Percentiles rank a stretch among this genome's conserved stretches.
Conservation (phyloP, 2,113 vertebrate species). For the Sinocyclocheilus grahami region DNA sequence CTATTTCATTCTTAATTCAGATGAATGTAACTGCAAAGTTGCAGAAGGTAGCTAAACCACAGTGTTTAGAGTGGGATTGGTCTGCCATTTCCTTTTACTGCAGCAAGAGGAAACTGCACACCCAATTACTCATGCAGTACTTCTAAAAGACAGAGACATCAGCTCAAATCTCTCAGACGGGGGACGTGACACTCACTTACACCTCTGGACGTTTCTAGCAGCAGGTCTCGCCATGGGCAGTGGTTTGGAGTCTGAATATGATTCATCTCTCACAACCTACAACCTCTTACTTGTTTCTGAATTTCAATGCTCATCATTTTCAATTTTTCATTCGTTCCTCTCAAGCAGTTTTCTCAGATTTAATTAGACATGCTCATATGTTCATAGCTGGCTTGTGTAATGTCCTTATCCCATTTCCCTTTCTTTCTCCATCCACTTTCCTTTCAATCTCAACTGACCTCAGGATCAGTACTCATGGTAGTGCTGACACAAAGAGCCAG, state of each 20-base stretch:
- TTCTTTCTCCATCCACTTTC: background rate
- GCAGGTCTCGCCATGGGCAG: conserved; percentile 4
- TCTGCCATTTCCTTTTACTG: conserved; percentile 39
- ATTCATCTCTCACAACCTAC: background rate
- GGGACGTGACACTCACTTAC: conserved; percentile 1
- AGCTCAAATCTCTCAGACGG: conserved; percentile 26
- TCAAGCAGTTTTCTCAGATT: background rate
- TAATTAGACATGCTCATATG: background rate
- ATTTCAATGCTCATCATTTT: background rate
- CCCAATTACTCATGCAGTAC: conserved; percentile 42
- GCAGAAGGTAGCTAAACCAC: background rate
- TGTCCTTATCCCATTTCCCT: background rate
- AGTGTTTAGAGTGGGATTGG: background rate
- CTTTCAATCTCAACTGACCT: background rate
- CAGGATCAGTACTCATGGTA: background rate
- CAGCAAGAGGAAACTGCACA: conserved; percentile 44
- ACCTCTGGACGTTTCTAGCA: conserved; percentile 13
- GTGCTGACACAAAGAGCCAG: background rate
- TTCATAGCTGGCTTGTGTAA: background rate
- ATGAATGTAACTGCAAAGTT: background rate
- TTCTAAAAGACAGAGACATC: conserved; percentile 40
- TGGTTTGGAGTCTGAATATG: conserved; percentile 13
- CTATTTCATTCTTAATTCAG: conserved; percentile 30
- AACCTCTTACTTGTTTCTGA: background rate
- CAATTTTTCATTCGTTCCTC: background rate